Base-by-base conservation (phyloP, 2,797 vertebrate genomes). In the Trematomus bernacchii region DNA sequence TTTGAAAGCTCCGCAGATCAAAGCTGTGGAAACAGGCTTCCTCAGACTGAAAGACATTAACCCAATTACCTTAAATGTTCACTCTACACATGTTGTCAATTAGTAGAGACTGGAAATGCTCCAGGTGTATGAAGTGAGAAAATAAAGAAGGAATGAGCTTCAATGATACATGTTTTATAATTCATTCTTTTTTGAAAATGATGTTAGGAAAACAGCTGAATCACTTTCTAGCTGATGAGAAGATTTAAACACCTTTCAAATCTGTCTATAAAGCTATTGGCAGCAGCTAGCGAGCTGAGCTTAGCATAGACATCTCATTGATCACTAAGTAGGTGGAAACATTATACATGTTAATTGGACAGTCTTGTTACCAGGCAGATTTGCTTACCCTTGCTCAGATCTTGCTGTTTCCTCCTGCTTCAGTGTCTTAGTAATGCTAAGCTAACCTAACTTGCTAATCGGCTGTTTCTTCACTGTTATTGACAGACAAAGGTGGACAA, bases 11-110 rank as follows among this genome's bases (percentile, higher is more conserved):
- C 47, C 51, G 30, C 75, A 64, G 71, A 79, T 93, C 89, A 93
- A 91, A 94, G 86, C 80, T 51, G 50, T 61, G 43, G 72, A 80
- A 71, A 84, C 53, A 40, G 70, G 42, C 78, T 77, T 66, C 54
- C 46, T 81, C 59, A 74, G 61, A 85, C 66, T 67, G 71, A 87
- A 80, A 87, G 59, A 86, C 82, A 87, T 85, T 76, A 80, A 87
- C 62, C 85, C 86, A 86, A 85, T 91, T 92, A 88, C 70, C 72
- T 89, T 66, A 79, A 86, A 91, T 86, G 90, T 77, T 86, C 60
- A 71, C 66, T 77, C 61, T 48, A 85, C 85, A 91, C 82, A 79
- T 87, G 89, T 87, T 85, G 65, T 53, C 79, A 82, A 85, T 90
- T 84, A 89, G 53, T 77, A 61, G 4, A 12, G 66, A 33, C 67